phyloP scores from a whole-genome alignment of 2,797 vertebrate genomes.

The Merluccius polli region DNA sequence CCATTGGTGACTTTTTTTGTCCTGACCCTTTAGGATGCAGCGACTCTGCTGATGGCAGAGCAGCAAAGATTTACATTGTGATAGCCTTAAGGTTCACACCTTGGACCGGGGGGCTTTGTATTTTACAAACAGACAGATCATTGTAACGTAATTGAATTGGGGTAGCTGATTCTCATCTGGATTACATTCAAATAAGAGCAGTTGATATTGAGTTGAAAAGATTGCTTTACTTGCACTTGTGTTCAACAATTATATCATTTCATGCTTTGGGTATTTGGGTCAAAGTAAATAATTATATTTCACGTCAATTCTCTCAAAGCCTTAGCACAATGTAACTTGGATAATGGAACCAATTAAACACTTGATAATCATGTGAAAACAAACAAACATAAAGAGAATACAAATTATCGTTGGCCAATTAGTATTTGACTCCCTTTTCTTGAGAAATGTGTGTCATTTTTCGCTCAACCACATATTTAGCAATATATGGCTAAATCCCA shows the following conservation, averaged over 20 bases:
- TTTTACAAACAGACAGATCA: conserved; percentile 20
- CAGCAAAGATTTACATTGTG: conserved; percentile 38
- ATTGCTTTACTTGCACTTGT: not conserved
- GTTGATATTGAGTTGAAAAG: no score
- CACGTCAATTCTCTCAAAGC: not conserved
- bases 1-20: conserved; percentile 40
- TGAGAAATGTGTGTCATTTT: not conserved
- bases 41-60: conserved; percentile 50
- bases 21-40: conserved; percentile 37
- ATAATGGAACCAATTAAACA: not conserved
- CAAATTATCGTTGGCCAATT: not conserved
- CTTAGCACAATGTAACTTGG: not conserved
- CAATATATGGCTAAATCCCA: not conserved
- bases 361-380: not conserved
- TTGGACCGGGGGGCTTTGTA: conserved; percentile 34
- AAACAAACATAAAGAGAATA: not conserved
- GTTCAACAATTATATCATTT: not conserved
- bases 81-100: conserved; percentile 38
- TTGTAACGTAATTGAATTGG: not conserved
- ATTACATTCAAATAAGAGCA: not conserved
- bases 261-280: no score
- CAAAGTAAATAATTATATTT: no score
- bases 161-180: not conserved
- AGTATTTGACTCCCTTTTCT: not conserved
- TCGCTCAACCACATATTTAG: not conserved